Base-by-base conservation (phyloP, 2,797 vertebrate genomes). In the Sebastes flavidus region DNA sequence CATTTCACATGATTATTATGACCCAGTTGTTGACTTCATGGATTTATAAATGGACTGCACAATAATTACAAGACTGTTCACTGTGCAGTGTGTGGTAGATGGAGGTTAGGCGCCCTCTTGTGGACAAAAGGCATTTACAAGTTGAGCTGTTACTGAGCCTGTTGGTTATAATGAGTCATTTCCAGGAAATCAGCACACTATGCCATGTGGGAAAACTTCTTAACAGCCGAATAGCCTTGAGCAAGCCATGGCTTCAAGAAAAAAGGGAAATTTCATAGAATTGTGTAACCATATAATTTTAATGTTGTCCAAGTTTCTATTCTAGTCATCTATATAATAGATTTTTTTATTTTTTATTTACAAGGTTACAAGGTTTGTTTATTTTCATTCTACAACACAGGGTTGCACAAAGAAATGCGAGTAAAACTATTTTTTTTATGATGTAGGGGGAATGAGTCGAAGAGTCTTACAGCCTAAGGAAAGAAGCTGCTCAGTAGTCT, bases 41-140 rank as follows among this genome's bases (percentile, higher is more conserved):
- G 16, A 9, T 60, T n/a, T 24, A 1, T 2, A 10, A 3, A 9
- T 46, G 9, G 7, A 25, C 22, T 32, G n/a, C 12, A 65, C 13
- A 66, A 22, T 7, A 11, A 38, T 1, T 2, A 4, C 2, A 12
- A 25, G 18, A 65, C 6, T 4, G 30, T 49, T 6, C 2, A 34
- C 24, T 11, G 54, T 25, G 10, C 25, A 54, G 0, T 46, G 22
- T 29, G 32, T 27, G 18, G 10, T 38, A 55, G 3, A 9, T 70
- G 54, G 59, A 67, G 52, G 54, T 38, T 16, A 24, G 49, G 16
- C 12, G 72, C 89, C 83, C 72, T 49, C 89, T 80, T 72, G 80
- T 91, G 93, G 88, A 71, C 22, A 72, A 58, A 76, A 16, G 0
- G 3, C 1, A 9, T n/a, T 25, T 55, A n/a, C 0, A 25, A 6